Base-by-base conservation (phyloP, 2,888 invertebrate species). In the Caenorhabditis drosophilae region DNA sequence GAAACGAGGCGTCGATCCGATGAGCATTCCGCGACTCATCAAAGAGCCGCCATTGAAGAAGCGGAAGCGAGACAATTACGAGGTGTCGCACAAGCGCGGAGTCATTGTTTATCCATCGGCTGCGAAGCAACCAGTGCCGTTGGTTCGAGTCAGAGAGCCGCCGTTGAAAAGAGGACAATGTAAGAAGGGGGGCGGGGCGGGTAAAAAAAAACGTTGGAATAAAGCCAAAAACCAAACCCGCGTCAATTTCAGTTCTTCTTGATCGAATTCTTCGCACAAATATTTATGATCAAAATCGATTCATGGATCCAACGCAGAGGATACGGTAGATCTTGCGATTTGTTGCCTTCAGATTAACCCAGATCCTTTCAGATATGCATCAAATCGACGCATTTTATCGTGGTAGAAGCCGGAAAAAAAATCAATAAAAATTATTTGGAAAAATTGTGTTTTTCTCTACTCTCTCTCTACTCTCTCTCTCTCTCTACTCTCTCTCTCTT, bases 21-120 rank as follows among this genome's bases (percentile, higher is more conserved):
- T 62, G 56, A 62, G 62, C 48, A 62, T 62, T 48, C 62, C 62
- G 12, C 62, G 62, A n/a, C 56, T 62, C 42, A 57, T 62, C 51
- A 62, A 62, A 36, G 62, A 62, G 25, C 62, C 62, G 25, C 62
- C 62, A 38, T 48, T 62, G 56, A 62, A 62, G 48, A 62, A 51
- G 16, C 50, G 55, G 4, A 62, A 51, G 16, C 50, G 55, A 9
- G n/a, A n/a, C n/a, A 12, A 12, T 31, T 31, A 9, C 12, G 40
- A 40, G 9, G 9, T 40, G 40, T 40, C 40, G 40, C 50, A 53
- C 27, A 62, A 62, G 38, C 42, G 62, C 16, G 62, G 55, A 47
- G 56, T 12, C n/a, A 7, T 51, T 42, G 62, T 64, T 38, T 64
- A 64, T 51, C 64, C 64, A 35, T 64, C 64, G 47, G 58, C 64